Base-by-base conservation (phyloP, 2,888 invertebrate genomes). In the Scrobipalpa costella region DNA sequence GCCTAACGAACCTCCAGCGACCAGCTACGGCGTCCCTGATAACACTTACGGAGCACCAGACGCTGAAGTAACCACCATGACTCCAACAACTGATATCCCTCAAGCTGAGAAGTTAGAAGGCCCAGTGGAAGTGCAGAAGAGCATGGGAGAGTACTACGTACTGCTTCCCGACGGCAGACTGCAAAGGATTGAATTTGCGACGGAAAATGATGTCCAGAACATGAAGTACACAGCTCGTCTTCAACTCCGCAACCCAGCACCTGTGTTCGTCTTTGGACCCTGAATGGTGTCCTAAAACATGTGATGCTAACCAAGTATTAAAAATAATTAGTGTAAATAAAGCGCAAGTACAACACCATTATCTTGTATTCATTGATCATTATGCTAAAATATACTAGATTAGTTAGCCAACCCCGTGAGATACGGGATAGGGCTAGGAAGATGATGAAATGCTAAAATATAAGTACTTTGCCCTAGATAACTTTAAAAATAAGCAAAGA, bases 151-250 rank as follows among this genome's bases (percentile, higher is more conserved):
- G 13, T 94, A 95, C 79, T 95, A 92, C 76, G 88, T 94, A 5
- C 88, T 94, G 47, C 88, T 94, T 68, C 94, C 94, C 0, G 93
- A 92, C 68, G 94, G 94, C 6, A 87, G 93, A 66, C 81, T 94
- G 38, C 94, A 94, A 74, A 92, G 90, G 66, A 92, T 94, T 34
- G 87, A 90, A 66, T 94, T 94, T 73, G 82, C 91, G 65, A 93
- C 93, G 0, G 85, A 86, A 66, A 88, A 84, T 68, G 89, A 89
- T 61, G 69, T 86, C 1, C 85, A 78, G 84, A 93, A 94, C 47
- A 94, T 94, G 94, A 93, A 91, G 64, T 93, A 93, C 66, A 90
- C 92, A 0, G 94, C 94, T 0, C 89, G 91, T 62, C 85, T 94
- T 60, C 93, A 92, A 66, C 89, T 93, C 19, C 89, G 80, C 7